These are phyloP conservation scores for Pseudopodoces humilis DNA, from an alignment of 2,113 vertebrate species.

Conservation along the genomic window DNA sequence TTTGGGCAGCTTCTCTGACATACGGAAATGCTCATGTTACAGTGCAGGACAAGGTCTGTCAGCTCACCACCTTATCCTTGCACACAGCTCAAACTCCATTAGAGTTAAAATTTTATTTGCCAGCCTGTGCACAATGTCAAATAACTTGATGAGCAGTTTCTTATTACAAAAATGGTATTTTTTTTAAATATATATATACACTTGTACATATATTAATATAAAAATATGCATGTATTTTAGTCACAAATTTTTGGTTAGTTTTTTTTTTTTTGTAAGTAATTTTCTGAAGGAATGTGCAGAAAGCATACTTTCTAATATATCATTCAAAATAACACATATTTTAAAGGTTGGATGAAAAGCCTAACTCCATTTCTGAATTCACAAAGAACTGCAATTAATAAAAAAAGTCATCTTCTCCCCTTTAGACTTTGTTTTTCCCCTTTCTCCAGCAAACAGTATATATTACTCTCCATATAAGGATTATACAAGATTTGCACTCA, in stretches of 20 bases:
- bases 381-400: not conserved
- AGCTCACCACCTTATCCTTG: not conserved
- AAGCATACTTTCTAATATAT: not conserved
- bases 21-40: not conserved
- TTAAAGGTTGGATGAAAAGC: not conserved
- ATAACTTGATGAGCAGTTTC: not conserved
- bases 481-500: not conserved
- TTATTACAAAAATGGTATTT: not conserved
- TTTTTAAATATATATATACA: rapidly evolving
- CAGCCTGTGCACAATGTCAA: not conserved
- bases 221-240: not conserved
- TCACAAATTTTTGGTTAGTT: not conserved
- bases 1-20: not conserved
- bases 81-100: not conserved
- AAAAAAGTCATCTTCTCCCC: not conserved
- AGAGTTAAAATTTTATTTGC: not conserved
- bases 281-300: not conserved
- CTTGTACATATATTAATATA: not conserved
- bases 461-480: not conserved
- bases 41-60: not conserved
- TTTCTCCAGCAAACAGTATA: not conserved
- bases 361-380: not conserved
- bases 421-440: not conserved
- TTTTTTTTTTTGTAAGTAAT: not conserved
- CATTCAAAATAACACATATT: not conserved